Conservation (phyloP, 1,140 invertebrate species). For the Calycopis cecrops region DNA sequence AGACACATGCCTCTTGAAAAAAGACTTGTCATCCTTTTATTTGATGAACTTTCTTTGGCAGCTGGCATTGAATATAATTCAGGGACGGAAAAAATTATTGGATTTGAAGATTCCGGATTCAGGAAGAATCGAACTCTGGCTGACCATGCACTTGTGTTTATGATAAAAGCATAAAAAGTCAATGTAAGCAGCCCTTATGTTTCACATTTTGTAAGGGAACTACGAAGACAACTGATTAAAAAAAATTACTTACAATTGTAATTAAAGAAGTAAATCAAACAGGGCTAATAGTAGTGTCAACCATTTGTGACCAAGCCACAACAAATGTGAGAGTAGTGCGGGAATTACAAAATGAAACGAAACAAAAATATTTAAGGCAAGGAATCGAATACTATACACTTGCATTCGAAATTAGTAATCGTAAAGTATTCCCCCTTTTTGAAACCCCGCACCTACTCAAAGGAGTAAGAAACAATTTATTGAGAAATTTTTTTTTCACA, state of each 20-base stretch:
- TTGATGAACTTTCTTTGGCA: constrained; percentile 26
- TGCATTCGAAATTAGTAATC: constrained; percentile 23
- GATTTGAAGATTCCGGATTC: constrained; percentile 27
- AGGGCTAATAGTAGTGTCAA: too few species aligned
- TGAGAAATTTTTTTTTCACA: too few species aligned
- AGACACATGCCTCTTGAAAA: constrained; percentile 24
- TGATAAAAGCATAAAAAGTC: constrained; percentile 29
- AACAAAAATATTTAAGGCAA: too few species aligned
- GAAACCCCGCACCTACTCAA: constrained; percentile 32
- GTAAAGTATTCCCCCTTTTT: constrained; percentile 28
- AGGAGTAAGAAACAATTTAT: constrained; percentile 31
- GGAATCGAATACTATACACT: constrained; percentile 15
- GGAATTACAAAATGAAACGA: too few species aligned
- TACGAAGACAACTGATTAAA: constrained; percentile 22
- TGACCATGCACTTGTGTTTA: constrained; percentile 32
- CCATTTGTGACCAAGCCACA: too few species aligned
- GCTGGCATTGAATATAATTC: constrained; percentile 17
- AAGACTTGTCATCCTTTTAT: constrained; percentile 25
- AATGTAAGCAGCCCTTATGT: constrained; percentile 28
- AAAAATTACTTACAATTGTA: constrained; percentile 23
- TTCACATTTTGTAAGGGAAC: too few species aligned
- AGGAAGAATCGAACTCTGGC: constrained; percentile 18
- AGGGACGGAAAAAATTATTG: constrained; percentile 26
- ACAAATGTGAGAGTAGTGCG: too few species aligned
- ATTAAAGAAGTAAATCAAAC: constrained; percentile 25